A percentile compares a stretch with the other conserved stretches of the same genome.
These are phyloP conservation scores for Stenotaenia linearis DNA, from an alignment of 2,888 invertebrate species.

Conservation along the genomic window DNA sequence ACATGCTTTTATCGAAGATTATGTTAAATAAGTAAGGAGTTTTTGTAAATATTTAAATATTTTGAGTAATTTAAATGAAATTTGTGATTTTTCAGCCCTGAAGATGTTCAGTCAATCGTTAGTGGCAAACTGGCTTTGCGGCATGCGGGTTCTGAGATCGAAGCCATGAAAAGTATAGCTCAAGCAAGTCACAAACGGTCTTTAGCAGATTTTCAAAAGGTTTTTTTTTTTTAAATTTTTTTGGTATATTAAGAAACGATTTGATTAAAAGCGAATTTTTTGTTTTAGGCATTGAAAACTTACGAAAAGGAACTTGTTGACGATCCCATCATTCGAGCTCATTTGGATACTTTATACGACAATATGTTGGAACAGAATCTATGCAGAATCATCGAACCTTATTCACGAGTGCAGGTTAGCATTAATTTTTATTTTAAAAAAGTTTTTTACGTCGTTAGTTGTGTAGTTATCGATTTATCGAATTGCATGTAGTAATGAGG, in stretches of 20 bases:
- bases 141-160: slow-evolving; percentile 89
- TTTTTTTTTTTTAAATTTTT: too few species aligned
- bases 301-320: slow-evolving; percentile 86
- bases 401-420: slow-evolving; percentile 79
- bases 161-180: slow-evolving; percentile 97
- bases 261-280: neutral
- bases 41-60: neutral
- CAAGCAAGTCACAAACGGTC: slow-evolving; percentile 94
- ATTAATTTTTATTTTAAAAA: neutral
- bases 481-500: too few species aligned
- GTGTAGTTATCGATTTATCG: too few species aligned
- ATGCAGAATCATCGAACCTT: slow-evolving; percentile 97
- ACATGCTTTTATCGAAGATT: slow-evolving; percentile 98
- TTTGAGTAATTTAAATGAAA: neutral
- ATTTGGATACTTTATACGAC: slow-evolving; percentile 93
- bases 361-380: slow-evolving; percentile 99
- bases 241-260: too few species aligned
- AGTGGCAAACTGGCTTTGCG: slow-evolving; percentile 95
- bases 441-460: too few species aligned
- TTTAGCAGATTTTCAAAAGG: slow-evolving; percentile 85
- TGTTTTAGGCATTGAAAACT: slow-evolving; percentile 64
- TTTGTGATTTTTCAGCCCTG: slow-evolving; percentile 68
- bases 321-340: slow-evolving; percentile 94
- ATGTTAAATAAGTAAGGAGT: slow-evolving; percentile 69
- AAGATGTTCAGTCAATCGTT: slow-evolving; percentile 90